These are phyloP conservation scores for Amazona guildingii DNA, from an alignment of 2,113 vertebrate genomes.

Conservation along the genomic window DNA sequence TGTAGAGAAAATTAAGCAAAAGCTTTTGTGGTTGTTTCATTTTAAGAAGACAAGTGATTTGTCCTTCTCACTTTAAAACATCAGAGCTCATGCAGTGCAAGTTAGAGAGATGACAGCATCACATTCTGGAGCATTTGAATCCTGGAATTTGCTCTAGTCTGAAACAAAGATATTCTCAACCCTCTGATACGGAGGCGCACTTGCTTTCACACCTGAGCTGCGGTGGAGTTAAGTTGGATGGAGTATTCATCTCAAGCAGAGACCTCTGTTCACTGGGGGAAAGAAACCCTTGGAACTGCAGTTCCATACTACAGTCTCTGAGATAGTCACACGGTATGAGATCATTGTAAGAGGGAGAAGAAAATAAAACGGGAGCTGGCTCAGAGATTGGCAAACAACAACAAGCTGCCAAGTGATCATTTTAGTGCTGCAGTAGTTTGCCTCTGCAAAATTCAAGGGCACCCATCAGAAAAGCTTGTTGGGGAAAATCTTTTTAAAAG, in stretches of 20 bases:
- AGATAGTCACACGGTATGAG: not conserved
- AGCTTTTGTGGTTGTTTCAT: not conserved
- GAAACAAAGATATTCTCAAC: not conserved
- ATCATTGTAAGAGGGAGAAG: not conserved
- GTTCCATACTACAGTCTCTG: not conserved
- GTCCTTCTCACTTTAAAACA: not conserved
- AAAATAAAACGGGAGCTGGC: not conserved
- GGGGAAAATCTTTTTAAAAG: not conserved
- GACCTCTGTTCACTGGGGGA: not conserved
- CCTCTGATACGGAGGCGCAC: not conserved
- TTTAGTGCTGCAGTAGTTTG: not conserved
- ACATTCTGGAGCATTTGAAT: not conserved
- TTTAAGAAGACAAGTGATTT: not conserved
- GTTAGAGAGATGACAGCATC: not conserved
- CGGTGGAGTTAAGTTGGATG: not conserved
- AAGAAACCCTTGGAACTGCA: not conserved
- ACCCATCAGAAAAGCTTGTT: not conserved
- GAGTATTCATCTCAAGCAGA: not conserved
- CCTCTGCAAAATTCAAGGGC: conserved; percentile 32
- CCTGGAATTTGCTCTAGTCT: not conserved
- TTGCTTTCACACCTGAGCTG: not conserved
- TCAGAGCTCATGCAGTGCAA: not conserved
- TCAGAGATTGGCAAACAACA: not conserved
- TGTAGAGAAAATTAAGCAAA: not conserved
- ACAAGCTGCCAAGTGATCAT: not conserved